Evolutionary conservation across 2,113 vertebrate species (phyloP).

Genomic region (Phoxinus phoxinus): DNA sequence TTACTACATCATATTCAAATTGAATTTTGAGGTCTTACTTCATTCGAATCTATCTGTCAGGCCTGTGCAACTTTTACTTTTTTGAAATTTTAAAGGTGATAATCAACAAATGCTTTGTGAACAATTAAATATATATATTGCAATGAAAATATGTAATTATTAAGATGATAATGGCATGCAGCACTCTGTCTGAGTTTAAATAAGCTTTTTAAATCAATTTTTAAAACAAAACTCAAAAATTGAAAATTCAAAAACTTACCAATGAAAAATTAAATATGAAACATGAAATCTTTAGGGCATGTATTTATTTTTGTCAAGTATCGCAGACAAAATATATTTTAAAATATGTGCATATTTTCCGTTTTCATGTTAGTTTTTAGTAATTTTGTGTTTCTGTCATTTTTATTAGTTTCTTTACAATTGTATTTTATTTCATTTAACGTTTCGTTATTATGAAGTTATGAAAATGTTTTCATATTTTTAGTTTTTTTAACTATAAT

Average conservation of each 20-base stretch:
- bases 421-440: neutral
- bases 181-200: neutral
- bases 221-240: neutral
- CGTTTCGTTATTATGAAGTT: neutral
- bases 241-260: neutral
- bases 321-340: too few relatives aligned
- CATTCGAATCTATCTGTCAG: neutral
- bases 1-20: constrained; percentile 71
- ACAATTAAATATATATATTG: neutral
- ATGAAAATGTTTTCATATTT: neutral
- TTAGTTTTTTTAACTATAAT: neutral
- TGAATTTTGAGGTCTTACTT: constrained; percentile 13
- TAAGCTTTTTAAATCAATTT: neutral
- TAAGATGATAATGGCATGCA: neutral
- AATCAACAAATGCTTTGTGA: neutral
- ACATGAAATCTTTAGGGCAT: neutral
- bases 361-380: too few relatives aligned
- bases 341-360: too few relatives aligned
- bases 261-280: neutral
- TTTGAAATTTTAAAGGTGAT: neutral
- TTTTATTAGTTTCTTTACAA: neutral
- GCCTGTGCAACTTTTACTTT: neutral
- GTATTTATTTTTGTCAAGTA: neutral
- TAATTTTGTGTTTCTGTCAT: neutral
- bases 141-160: neutral